These are phyloP conservation scores for Mimumesa dahlbomi DNA, from an alignment of 2,888 invertebrate genomes.

Conservation along the genomic window DNA sequence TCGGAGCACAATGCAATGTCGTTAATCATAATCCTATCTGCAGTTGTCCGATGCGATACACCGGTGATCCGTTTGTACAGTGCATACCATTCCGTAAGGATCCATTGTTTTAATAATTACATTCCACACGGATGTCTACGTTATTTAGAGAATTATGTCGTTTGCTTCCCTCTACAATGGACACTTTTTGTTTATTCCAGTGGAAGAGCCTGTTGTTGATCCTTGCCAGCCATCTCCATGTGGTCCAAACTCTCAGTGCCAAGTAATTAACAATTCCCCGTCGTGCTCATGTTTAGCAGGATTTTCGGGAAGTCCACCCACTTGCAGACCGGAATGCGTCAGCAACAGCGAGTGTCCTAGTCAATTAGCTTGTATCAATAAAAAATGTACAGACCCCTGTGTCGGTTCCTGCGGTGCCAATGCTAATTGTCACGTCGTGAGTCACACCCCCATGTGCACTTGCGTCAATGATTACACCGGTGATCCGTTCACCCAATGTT, in stretches of 20 bases:
- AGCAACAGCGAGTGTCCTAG: slow-evolving; percentile 86
- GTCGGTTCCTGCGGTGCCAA: slow-evolving; percentile 81
- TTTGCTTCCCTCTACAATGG: too few species aligned
- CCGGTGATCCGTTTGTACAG: slow-evolving; percentile 89
- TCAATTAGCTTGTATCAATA: slow-evolving; percentile 85
- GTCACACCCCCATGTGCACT: slow-evolving; percentile 81
- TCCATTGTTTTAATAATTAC: slow-evolving; percentile 83
- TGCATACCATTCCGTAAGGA: slow-evolving; percentile 82
- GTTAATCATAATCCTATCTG: slow-evolving; percentile 92
- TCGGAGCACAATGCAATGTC: slow-evolving; percentile 88
- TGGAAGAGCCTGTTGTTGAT: slow-evolving; percentile 80
- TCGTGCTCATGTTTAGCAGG: slow-evolving; percentile 83
- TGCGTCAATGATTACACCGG: slow-evolving; percentile 83
- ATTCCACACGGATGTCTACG: slow-evolving; percentile 72
- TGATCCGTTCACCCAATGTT: slow-evolving; percentile 83
- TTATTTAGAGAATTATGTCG: too few species aligned
- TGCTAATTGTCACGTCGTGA: slow-evolving; percentile 80
- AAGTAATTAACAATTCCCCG: slow-evolving; percentile 80
- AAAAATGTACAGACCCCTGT: slow-evolving; percentile 83
- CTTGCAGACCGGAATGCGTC: slow-evolving; percentile 85
- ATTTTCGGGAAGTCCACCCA: slow-evolving; percentile 85
- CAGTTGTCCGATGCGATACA: slow-evolving; percentile 85
- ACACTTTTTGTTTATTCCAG: slow-evolving; percentile 46
- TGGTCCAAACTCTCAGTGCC: slow-evolving; percentile 84
- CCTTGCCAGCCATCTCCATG: slow-evolving; percentile 91